These are phyloP conservation scores for Pardalotus punctatus DNA, from an alignment of 2,113 vertebrate genomes.

Conservation along the genomic window DNA sequence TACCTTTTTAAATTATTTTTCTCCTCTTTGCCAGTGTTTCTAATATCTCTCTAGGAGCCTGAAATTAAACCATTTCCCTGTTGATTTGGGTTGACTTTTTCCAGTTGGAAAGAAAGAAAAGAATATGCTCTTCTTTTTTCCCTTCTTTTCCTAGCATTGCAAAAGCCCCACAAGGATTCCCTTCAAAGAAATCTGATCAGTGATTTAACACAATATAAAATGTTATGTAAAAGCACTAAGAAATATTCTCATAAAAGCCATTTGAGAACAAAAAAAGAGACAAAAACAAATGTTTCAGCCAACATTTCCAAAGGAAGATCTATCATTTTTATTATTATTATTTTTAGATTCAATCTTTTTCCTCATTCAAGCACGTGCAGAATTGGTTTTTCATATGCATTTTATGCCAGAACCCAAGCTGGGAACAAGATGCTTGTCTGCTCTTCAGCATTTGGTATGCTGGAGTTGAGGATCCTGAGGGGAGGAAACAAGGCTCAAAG, in stretches of 20 bases:
- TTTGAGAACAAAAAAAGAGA: constrained; percentile 30
- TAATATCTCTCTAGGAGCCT: not conserved
- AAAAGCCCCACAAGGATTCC: constrained; percentile 38
- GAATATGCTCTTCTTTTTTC: not conserved
- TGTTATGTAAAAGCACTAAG: constrained; percentile 45
- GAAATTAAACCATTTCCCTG: constrained; percentile 51
- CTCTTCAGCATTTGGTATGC: not conserved
- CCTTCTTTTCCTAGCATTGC: not conserved
- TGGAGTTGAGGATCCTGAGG: not conserved
- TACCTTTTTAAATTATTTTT: not conserved
- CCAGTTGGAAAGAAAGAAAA: not conserved
- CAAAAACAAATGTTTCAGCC: constrained; percentile 18
- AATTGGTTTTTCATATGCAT: not conserved
- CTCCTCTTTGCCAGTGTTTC: not conserved
- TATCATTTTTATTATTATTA: constrained; percentile 31
- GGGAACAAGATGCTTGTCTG: not conserved
- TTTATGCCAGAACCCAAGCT: not conserved
- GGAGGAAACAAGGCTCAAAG: not conserved
- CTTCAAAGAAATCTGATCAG: constrained; percentile 53
- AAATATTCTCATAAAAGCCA: constrained; percentile 29
- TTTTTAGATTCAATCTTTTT: not conserved
- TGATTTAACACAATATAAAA: constrained; percentile 54
- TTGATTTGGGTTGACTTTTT: constrained; percentile 30
- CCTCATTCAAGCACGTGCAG: not conserved
- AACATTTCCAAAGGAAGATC: constrained; percentile 9